A percentile compares a stretch with the other conserved stretches of the same genome.
Evolutionary conservation across 1,140 invertebrate species (phyloP).

Genomic region (Cecropterus lyciades): DNA sequence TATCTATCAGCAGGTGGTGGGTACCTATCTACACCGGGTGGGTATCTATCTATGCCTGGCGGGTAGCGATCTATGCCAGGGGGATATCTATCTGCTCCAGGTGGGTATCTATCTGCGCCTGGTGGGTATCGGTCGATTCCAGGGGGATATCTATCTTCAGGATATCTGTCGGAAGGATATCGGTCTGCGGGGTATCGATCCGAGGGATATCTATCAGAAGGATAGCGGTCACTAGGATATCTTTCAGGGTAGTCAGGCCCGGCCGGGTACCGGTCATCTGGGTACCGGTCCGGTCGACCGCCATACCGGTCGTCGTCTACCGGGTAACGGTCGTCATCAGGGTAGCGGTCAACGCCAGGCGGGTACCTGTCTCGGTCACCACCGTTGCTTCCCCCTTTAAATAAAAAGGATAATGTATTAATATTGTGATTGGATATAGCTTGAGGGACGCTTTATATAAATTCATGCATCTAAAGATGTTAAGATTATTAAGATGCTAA

Average conservation of each 20-base stretch:
- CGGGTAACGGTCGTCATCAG: conserved; percentile 68
- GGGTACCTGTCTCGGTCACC: conserved; percentile 77
- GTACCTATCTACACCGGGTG: conserved; percentile 39
- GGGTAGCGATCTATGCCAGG: background rate
- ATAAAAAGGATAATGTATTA: conserved; percentile 40
- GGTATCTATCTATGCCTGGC: conserved; percentile 45
- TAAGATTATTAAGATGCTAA: no score
- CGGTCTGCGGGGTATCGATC: conserved; percentile 55
- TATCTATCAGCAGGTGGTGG: conserved; percentile 39
- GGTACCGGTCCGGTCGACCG: conserved; percentile 78
- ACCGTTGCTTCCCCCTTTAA: conserved; percentile 73
- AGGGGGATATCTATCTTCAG: conserved; percentile 64
- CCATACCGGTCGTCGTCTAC: conserved; percentile 54
- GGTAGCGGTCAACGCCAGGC: conserved; percentile 83
- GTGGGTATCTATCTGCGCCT: conserved; percentile 43
- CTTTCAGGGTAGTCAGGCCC: conserved; percentile 57
- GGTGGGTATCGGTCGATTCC: conserved; percentile 42
- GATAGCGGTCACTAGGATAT: conserved; percentile 69
- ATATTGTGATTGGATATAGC: background rate
- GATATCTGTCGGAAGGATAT: conserved; percentile 50
- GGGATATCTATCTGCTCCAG: conserved; percentile 68
- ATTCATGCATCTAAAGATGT: conserved; percentile 23
- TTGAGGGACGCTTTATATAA: background rate
- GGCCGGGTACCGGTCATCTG: conserved; percentile 77
- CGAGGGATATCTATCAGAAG: conserved; percentile 51